Base-by-base conservation (phyloP, 2,888 invertebrate species). In the Hirtodrosophila trivittata region DNA sequence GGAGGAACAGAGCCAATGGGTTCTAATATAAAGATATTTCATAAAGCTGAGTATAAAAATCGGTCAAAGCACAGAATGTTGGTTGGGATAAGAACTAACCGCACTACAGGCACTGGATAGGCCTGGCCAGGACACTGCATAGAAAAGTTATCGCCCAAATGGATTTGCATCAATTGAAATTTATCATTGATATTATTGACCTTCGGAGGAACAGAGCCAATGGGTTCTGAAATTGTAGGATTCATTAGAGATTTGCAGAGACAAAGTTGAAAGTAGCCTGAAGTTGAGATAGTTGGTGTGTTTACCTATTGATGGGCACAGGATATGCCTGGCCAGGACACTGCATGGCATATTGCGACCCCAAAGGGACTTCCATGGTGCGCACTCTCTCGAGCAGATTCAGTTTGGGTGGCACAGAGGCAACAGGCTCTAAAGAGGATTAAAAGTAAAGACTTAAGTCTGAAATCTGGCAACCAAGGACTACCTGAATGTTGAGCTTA, bases 291-390 rank as follows among this genome's bases (percentile, higher is more conserved):
- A n/a, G n/a, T n/a, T n/a, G n/a, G n/a, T n/a, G n/a, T n/a, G n/a
- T n/a, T 77, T 77, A 89, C 89, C 90, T 89, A 26, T 89, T 88
- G 14, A 77, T 71, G 7, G 90, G 95, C 84, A 94, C 93, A 51
- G 95, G 95, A 91, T 92, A 95, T 10, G 94, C 94, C 91, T 95
- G 95, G 5, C 95, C 94, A 46, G 95, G 95, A 90, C 95, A 95
- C 82, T 94, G 91, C 87, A 95, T 91, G 37, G 94, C 93, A 86
- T 94, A 92, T 88, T 92, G 92, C 65, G 88, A 85, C 59, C 91
- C 91, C 83, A 91, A 80, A 68, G 89, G 87, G 46, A 88, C 73
- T 51, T 89, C 88, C 93, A 93, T 89, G 92, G 91, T 91, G 91
- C 93, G 92, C 90, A 92, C 88, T 91, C 92, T 87, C 91, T 95